Evolutionary conservation across 2,888 invertebrate genomes (phyloP), one percentile per base, ranked within the genome.

Genomic region (Phalera bucephala): DNA sequence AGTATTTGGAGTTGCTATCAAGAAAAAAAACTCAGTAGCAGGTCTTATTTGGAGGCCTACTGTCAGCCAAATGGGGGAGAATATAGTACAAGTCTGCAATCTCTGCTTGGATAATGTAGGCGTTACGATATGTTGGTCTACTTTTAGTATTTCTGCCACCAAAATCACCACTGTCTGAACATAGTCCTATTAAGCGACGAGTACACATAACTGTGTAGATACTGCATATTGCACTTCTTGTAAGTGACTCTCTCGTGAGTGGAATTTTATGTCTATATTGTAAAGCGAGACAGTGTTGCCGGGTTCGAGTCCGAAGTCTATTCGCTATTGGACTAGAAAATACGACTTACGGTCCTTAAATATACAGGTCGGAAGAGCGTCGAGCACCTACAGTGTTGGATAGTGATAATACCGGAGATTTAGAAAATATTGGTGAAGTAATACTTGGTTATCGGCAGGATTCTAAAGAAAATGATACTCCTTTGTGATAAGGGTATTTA

Each of bases 161-260:
- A 17, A 3, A 17, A 3, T 17, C 17, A 3, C 3, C 5, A 17
- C 17, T 17, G 3, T 44, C 13, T 13, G 35, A 22, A 45, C 21
- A 20, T 25, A 21, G 28, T 51, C 36, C 54, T 36, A 53, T 13
- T 6, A 9, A 17, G 15, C 38, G 28, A 43, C 40, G 42, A 40
- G 44, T 22, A 40, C 36, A 36, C 1, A 8, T 36, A 46, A 44
- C 46, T 40, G 40, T 34, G 29, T 36, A n/a, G n/a, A n/a, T 17
- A 17, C 17, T 17, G 13, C 31, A 27, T 14, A 26, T 43, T 36
- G 45, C 51, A 42, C 49, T 54, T 33, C 40, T 28, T 23, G 22
- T 49, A 46, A 53, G 53, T 53, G 43, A 38, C 27, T 42, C 13
- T 38, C 28, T 49, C 40, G 40, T 50, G 49, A 45, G 37, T 7